phyloP scores from a whole-genome alignment of 2,113 vertebrate species.

The Neolamprologus brichardi region DNA sequence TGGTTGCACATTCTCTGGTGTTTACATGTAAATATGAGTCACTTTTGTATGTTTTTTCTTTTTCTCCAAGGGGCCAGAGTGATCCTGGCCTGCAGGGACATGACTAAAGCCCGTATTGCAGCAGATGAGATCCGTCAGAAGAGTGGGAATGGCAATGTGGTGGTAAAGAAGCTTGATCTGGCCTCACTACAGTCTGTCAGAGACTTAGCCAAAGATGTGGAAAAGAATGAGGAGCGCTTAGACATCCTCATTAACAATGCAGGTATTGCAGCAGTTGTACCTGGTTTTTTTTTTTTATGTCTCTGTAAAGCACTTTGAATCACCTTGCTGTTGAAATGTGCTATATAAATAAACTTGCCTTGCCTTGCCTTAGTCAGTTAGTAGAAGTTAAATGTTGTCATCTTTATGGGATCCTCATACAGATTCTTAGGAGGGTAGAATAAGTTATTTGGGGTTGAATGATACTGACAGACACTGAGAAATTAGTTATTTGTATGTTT shows the following conservation, averaged over 20 bases:
- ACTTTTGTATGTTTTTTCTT: background rate
- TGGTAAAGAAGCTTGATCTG: constrained; percentile 64
- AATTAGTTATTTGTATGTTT: background rate
- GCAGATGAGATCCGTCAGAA: constrained; percentile 61
- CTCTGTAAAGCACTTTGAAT: background rate
- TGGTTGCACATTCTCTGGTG: background rate
- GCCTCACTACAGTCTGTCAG: constrained; percentile 62
- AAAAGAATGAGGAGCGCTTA: constrained; percentile 45
- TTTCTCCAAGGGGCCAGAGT: constrained; percentile 62
- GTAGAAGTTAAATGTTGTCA: background rate
- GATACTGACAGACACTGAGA: background rate
- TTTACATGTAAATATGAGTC: background rate
- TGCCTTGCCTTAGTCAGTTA: background rate
- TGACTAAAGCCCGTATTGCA: constrained; percentile 43
- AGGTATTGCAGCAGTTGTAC: constrained; percentile 18
- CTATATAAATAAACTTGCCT: background rate
- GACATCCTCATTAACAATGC: constrained; percentile 74
- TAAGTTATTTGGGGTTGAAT: background rate
- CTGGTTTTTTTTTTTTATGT: fast-evolving
- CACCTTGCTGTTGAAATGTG: background rate
- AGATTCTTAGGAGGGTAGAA: background rate
- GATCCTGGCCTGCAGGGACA: constrained; percentile 70
- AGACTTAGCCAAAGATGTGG: constrained; percentile 48
- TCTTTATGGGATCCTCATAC: background rate
- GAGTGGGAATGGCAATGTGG: constrained; percentile 65